Conservation (phyloP, 2,888 invertebrate genomes). For the Campoplex nolae region DNA sequence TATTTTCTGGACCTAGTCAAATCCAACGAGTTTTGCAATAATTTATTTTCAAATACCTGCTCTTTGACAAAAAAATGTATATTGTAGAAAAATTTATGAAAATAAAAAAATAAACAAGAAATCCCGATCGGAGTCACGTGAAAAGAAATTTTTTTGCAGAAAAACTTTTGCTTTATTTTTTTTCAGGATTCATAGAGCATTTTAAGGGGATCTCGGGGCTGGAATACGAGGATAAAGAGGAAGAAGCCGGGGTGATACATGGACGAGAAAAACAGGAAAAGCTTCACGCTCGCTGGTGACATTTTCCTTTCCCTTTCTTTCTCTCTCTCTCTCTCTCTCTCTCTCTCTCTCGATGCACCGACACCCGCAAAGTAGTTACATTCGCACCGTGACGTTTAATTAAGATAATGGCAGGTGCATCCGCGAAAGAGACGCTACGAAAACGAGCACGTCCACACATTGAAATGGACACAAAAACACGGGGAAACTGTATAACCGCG, state of each 20-base stretch:
- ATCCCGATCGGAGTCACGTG: background rate
- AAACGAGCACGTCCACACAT: constrained; percentile 50
- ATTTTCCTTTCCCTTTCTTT: background rate
- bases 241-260: background rate
- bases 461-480: background rate
- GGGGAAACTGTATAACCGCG: constrained; percentile 21
- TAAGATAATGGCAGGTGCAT: constrained; percentile 73
- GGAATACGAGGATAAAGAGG: background rate
- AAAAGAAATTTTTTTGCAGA: background rate
- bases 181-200: background rate
- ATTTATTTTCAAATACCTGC: background rate
- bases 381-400: constrained; percentile 74
- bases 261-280: constrained; percentile 49
- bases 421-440: constrained; percentile 45
- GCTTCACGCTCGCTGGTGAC: constrained; percentile 48
- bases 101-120: background rate
- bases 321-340: background rate
- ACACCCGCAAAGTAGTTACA: constrained; percentile 66
- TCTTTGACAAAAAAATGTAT: background rate
- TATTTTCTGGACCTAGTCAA: background rate
- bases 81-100: background rate
- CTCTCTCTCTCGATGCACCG: constrained; percentile 18
- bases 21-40: background rate
- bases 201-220: constrained; percentile 3
- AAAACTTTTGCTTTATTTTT: background rate